phyloP scores from a whole-genome alignment of 2,113 vertebrate genomes.

The Peromyscus polionotus region DNA sequence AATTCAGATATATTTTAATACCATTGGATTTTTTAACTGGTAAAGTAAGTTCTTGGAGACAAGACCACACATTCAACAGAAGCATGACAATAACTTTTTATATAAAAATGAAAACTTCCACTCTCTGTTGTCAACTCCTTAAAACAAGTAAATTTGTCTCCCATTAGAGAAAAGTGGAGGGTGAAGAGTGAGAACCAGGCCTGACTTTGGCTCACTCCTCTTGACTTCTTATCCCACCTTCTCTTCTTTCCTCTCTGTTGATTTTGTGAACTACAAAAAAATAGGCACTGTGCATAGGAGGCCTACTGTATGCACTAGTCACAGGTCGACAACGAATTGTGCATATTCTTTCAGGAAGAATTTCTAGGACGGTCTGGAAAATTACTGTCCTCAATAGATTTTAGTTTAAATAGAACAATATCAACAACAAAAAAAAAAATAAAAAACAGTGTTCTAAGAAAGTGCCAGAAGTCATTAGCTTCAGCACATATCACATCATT shows the following conservation, averaged over 20 bases:
- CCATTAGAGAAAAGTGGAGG: not conserved
- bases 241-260: not conserved
- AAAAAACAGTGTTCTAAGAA: not conserved
- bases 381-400: not conserved
- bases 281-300: not conserved
- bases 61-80: not conserved
- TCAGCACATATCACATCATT: not conserved
- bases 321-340: not conserved
- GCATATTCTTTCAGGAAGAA: not conserved
- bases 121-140: not conserved
- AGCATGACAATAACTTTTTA: not conserved
- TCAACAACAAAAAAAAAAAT: not conserved
- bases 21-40: not conserved
- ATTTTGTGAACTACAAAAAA: not conserved
- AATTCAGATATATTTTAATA: conserved; percentile 15
- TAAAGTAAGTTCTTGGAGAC: not conserved
- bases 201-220: not conserved
- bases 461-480: not conserved
- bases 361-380: not conserved
- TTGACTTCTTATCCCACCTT: not conserved
- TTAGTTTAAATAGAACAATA: not conserved
- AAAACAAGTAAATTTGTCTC: not conserved
- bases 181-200: not conserved
- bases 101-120: not conserved
- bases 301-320: no score